Evolutionary conservation across 2,113 vertebrate genomes (phyloP), one percentile per base, ranked within the genome.

Genomic region (Trichechus manatus): DNA sequence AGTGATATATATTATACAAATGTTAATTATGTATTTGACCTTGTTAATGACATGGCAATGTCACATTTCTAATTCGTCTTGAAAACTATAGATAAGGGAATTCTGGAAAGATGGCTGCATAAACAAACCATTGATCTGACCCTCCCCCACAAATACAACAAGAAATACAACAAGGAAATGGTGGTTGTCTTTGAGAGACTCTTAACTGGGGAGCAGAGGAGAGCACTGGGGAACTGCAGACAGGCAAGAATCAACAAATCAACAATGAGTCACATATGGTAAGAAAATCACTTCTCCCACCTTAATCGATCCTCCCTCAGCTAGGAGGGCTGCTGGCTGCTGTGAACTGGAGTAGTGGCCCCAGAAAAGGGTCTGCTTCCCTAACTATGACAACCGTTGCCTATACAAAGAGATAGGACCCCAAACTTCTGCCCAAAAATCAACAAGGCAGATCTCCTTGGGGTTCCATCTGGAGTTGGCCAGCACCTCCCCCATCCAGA

Each of bases 1-100:
- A 91, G 92, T 77, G 95, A 97, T 98, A 72, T 89, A 97, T 97
- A 87, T 50, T 94, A 96, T 83, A 94, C 96, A 97, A 97, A 98
- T 96, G 98, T 98, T 98, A 97, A 98, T 95, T 96, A 96, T 92
- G 96, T 96, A 95, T 97, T 98, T 98, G 97, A 95, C 96, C 87
- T 97, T 94, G 94, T 80, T 97, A 98, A 97, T 82, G 96, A 96
- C 86, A 97, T 87, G 94, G 90, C 95, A 85, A 93, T 97, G 94
- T 92, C 95, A 89, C 85, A 97, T 50, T 95, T 97, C 96, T 97
- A 87, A 94, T 94, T 90, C 97, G 63, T 87, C 96, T 97, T 97
- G 86, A 93, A 97, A 92, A 96, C 61, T 95, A 96, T 75, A 96
- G 91, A 97, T 97, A 97, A 87, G 2, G 64, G 72, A 74, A 74